A percentile compares a stretch with the other conserved stretches of the same genome.
phyloP scores from a whole-genome alignment of 2,888 invertebrate species.

The Andrena marginata region DNA sequence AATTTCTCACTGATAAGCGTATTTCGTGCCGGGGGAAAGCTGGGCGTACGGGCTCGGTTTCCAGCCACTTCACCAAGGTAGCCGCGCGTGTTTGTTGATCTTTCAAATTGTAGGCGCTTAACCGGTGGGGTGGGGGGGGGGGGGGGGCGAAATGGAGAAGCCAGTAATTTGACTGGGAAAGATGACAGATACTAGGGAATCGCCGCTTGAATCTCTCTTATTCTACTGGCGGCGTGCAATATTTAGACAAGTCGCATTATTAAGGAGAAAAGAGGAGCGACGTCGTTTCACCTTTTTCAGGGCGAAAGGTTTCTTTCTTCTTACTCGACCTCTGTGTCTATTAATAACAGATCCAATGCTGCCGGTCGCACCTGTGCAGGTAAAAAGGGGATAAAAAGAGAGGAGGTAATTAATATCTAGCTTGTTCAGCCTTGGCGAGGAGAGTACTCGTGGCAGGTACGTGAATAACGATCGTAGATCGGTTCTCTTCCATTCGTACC shows the following conservation, averaged over 20 bases:
- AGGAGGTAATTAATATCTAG: neutral
- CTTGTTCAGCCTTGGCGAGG: neutral
- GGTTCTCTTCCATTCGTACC: slow-evolving; percentile 39
- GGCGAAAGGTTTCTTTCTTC: neutral
- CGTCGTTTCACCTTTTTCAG: neutral
- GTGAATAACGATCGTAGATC: neutral
- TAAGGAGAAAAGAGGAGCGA: neutral
- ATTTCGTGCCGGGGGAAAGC: neutral
- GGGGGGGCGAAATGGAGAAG: no score
- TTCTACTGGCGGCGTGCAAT: no score
- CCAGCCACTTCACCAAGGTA: neutral
- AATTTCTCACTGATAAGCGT: neutral
- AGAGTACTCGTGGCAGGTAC: neutral
- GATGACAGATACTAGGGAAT: no score
- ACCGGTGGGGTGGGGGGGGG: no score
- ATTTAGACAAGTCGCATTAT: no score
- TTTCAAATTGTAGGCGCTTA: no score
- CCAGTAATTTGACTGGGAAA: no score
- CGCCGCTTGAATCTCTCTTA: no score
- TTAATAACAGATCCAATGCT: neutral
- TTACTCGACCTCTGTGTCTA: neutral
- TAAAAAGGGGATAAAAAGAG: neutral
- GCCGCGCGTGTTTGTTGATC: no score
- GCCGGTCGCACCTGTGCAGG: neutral
- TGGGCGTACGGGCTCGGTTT: neutral